phyloP scores from a whole-genome alignment of 2,113 vertebrate species.

The Pomatorhinus ruficollis region DNA sequence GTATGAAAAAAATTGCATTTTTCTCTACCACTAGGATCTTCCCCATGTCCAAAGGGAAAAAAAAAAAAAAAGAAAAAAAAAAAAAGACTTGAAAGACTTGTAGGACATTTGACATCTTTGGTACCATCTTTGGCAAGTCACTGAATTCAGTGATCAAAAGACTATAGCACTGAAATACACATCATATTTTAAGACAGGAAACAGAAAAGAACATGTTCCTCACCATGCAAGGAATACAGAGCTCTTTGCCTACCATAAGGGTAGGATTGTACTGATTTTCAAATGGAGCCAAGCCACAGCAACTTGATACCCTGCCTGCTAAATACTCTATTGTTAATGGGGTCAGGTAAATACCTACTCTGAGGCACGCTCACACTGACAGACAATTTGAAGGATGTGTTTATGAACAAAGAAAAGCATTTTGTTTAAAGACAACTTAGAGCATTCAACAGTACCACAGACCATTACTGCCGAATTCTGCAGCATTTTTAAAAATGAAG shows the following conservation, averaged over 20 bases:
- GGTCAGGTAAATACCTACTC: slow-evolving; percentile 7
- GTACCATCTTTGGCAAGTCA: not conserved
- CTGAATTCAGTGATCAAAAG: not conserved
- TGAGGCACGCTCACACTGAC: not conserved
- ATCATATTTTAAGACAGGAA: not conserved
- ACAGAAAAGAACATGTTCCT: not conserved
- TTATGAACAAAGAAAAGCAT: not conserved
- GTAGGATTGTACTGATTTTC: not conserved
- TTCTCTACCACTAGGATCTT: not conserved
- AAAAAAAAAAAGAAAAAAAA: not conserved
- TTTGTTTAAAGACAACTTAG: not conserved
- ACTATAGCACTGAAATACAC: not conserved
- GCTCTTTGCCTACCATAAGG: not conserved
- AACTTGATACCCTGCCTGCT: not conserved
- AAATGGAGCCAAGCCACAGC: slow-evolving; percentile 10
- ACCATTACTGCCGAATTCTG: not conserved
- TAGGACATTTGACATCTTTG: not conserved
- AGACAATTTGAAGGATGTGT: not conserved
- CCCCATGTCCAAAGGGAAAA: not conserved
- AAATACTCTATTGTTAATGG: not conserved
- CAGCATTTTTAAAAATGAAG: not conserved
- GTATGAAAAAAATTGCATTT: not conserved
- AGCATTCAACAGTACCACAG: not conserved
- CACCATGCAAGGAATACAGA: not conserved
- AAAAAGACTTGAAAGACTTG: not conserved